These are phyloP conservation scores for Toxonevra muliebris DNA, from an alignment of 2,888 invertebrate genomes.

Conservation along the genomic window DNA sequence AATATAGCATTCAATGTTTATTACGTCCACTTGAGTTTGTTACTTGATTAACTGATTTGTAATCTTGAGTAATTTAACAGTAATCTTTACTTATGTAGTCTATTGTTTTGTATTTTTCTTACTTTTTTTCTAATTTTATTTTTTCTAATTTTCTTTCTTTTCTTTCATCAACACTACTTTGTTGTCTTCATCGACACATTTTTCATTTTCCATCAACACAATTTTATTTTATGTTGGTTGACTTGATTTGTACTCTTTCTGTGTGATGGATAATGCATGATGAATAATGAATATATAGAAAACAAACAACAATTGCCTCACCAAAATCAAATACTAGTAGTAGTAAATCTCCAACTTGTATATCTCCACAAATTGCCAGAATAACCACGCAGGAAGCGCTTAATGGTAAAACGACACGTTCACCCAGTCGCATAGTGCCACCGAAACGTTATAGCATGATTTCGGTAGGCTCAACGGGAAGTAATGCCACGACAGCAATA, in stretches of 20 bases:
- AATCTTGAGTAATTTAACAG: not conserved
- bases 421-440: constrained; percentile 64
- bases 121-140: constrained; percentile 37
- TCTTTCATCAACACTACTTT: constrained; percentile 26
- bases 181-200: constrained; percentile 22
- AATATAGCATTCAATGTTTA: too few species aligned
- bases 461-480: constrained; percentile 31
- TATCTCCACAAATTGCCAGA: constrained; percentile 58
- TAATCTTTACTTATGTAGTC: not conserved
- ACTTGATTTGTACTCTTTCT: too few species aligned
- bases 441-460: constrained; percentile 63
- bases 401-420: constrained; percentile 54
- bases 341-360: constrained; percentile 42
- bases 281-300: constrained; percentile 5
- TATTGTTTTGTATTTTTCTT: constrained; percentile 32
- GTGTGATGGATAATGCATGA: too few species aligned
- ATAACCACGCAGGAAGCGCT: constrained; percentile 53
- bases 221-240: constrained; percentile 7
- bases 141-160: constrained; percentile 34
- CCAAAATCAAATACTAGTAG: constrained; percentile 32
- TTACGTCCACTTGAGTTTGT: too few species aligned
- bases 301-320: constrained; percentile 22
- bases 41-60: too few species aligned
- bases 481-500: not conserved
- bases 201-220: constrained; percentile 4